Percentiles rank a stretch among this genome's conserved stretches.
phyloP scores from a whole-genome alignment of 2,113 vertebrate species.

The Centrocercus urophasianus region DNA sequence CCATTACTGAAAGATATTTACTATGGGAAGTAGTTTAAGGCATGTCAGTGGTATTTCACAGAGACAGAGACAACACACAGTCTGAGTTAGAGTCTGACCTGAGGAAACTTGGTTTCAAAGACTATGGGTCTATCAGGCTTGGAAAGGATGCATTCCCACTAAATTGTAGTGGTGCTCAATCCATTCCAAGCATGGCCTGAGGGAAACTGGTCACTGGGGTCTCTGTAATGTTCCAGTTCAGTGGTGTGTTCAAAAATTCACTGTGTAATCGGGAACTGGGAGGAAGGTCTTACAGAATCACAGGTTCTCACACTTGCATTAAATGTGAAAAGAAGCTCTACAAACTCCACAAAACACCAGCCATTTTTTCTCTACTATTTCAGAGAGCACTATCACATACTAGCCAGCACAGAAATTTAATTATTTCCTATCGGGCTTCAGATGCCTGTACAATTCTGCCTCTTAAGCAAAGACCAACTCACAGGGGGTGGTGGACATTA shows the following conservation, averaged over 20 bases:
- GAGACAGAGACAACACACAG: neutral
- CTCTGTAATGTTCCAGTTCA: neutral
- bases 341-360: accelerated
- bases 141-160: neutral
- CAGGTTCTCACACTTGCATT: neutral
- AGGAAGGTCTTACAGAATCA: neutral
- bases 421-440: neutral
- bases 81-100: neutral
- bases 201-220: neutral
- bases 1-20: neutral
- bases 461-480: neutral
- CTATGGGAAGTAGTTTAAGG: neutral
- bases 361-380: neutral
- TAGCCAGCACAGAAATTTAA: neutral
- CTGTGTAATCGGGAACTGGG: neutral
- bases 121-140: neutral
- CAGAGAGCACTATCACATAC: neutral
- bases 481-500: neutral
- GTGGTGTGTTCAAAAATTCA: neutral
- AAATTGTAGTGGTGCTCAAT: accelerated
- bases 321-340: neutral
- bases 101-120: neutral
- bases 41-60: neutral
- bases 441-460: neutral
- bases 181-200: neutral